Evolutionary conservation across 2,113 vertebrate species (phyloP).

Genomic region (Sylvilagus bachmani): DNA sequence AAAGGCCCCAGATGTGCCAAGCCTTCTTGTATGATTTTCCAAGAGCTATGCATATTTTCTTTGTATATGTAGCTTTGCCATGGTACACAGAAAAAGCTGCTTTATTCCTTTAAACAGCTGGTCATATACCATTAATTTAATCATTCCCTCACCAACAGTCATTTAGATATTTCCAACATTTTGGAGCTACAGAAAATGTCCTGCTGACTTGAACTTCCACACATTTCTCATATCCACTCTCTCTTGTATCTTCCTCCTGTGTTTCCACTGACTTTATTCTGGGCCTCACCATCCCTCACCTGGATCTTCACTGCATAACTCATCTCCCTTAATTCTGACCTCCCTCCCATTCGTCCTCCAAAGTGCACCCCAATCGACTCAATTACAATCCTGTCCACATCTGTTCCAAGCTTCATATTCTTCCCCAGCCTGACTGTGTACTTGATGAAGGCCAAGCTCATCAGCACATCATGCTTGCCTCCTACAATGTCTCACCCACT

Average conservation of each 20-base stretch:
- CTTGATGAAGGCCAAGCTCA: neutral
- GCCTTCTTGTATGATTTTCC: neutral
- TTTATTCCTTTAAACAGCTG: neutral
- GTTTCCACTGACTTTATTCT: neutral
- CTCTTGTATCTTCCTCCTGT: neutral
- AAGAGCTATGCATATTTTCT: conserved; percentile 64
- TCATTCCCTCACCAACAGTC: neutral
- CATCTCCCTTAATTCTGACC: neutral
- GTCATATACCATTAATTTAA: neutral
- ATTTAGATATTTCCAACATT: neutral
- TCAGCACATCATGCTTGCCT: neutral
- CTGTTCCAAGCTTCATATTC: neutral
- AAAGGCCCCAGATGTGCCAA: conserved; percentile 50
- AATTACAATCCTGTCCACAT: neutral
- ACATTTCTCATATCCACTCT: neutral
- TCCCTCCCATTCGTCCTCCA: neutral
- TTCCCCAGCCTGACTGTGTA: neutral
- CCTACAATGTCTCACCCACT: too few species aligned
- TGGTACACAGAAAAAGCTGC: neutral
- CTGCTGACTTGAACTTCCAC: neutral
- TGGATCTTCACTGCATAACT: neutral
- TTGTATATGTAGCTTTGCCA: conserved; percentile 46
- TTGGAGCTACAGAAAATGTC: neutral
- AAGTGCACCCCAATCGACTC: neutral
- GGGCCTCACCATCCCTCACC: neutral